Evolutionary conservation across 1,140 invertebrate species (phyloP), one percentile per base, ranked within the genome.

Genomic region (Gonatopus flavifemur): DNA sequence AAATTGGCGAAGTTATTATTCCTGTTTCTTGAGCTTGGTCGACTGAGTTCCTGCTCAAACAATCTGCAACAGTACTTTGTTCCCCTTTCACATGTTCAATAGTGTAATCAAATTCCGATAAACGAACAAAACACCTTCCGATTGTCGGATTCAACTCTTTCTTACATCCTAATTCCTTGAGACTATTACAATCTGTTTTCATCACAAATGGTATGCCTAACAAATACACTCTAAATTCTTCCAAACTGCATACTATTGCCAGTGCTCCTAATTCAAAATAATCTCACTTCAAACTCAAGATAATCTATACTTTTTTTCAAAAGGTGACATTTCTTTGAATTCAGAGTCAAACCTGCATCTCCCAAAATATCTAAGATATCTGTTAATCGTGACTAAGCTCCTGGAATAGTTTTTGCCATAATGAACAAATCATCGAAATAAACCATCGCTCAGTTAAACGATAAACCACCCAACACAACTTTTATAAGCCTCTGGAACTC

Each of bases 1-100:
- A n/a, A n/a, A n/a, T n/a, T n/a, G n/a, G n/a, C n/a, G n/a, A n/a
- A n/a, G n/a, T 24, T 4, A 45, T 55, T 3, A 55, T 39, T 12
- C 55, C 35, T 4, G 55, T 43, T 9, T 10, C 22, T 16, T 33
- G 9, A 15, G 58, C 49, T 50, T 39, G n/a, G n/a, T 41, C 5
- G 2, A 38, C 30, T 7, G 30, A 31, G 21, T 33, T 33, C 22
- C 30, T 31, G 19, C 42, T 49, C 1, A 49, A 7, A 0, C 19
- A 18, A 36, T 49, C 38, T 10, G 39, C 47, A 3, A 24, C 18
- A 2, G 10, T n/a, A 21, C 35, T 49, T 4, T 10, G 10, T 2
- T n/a, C n/a, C 1, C 30, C 47, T 1, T 19, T 24, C 0, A 19
- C 18, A 19, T 49, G 35, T n/a, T 49, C 39, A 10, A 49, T 36